Conservation (phyloP, 2,888 invertebrate species). For the Protodeltote pygarga region DNA sequence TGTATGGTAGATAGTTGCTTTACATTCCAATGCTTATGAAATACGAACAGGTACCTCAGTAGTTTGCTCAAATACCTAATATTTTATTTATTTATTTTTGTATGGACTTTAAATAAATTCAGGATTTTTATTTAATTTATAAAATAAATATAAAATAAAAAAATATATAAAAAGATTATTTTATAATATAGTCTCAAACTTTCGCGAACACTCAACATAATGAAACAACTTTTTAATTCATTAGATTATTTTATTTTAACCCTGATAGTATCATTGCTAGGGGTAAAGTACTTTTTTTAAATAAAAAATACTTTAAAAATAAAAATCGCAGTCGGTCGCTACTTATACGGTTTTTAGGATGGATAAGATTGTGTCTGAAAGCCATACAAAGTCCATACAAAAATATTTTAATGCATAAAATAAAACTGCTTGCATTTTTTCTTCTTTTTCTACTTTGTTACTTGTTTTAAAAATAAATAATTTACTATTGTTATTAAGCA, state of each 20-base stretch:
- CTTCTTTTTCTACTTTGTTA: constrained; percentile 19
- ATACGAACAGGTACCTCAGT: constrained; percentile 17
- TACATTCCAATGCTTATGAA: constrained; percentile 51
- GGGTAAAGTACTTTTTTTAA: too few species aligned
- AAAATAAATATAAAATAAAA: too few species aligned
- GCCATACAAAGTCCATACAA: constrained; percentile 1
- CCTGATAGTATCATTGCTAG: too few species aligned
- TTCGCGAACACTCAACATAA: too few species aligned
- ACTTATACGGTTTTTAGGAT: too few species aligned
- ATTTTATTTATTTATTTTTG: constrained; percentile 7
- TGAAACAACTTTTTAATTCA: too few species aligned
- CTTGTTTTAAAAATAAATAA: constrained; percentile 32
- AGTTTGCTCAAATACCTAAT: constrained; percentile 12
- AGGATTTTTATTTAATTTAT: background rate
- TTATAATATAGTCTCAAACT: too few species aligned
- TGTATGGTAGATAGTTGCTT: constrained; percentile 30
- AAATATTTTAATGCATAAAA: constrained; percentile 30
- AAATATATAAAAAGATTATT: too few species aligned
- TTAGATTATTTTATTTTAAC: too few species aligned
- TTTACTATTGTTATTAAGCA: constrained; percentile 51
- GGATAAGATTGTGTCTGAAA: background rate
- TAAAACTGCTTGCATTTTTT: constrained; percentile 64
- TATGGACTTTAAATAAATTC: too few species aligned
- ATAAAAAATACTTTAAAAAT: too few species aligned
- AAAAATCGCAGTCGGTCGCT: too few species aligned